Evolutionary conservation across 2,797 vertebrate species (phyloP), one percentile per base, ranked within the genome.

Genomic region (Garrulus glandarius): DNA sequence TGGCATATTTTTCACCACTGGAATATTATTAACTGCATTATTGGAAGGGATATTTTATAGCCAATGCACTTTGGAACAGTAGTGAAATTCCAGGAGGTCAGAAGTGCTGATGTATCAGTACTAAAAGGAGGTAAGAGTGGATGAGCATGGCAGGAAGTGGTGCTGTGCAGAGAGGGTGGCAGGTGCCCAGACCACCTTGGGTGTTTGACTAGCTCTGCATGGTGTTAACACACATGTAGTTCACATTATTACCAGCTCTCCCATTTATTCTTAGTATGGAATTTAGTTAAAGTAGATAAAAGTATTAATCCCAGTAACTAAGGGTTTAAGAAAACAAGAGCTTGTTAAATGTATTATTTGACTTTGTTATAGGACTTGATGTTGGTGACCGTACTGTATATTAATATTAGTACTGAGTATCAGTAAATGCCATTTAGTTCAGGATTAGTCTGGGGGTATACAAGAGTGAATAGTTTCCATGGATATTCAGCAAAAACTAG

Each of bases 191-290:
- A n/a, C 16, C 61, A 7, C 52, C 65, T 15, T 15, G 34, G 15
- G 3, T 63, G 2, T 85, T 72, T 47, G n/a, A 13, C 39, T 22
- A 7, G 18, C 23, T 15, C 39, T 77, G 32, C 8, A 1, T 24
- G 32, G 11, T 61, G 43, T 46, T 75, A 34, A 23, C 49, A 7
- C 17, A 6, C 2, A 1, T 1, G 5, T 14, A n/a, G 15, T 57
- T 87, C 49, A 59, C 9, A 1, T 85, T 69, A 53, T 64, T 63
- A 29, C 9, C 41, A 63, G 22, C 18, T 89, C 29, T 84, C 15
- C 27, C 7, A 1, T 59, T 87, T 84, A 36, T 57, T 65, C 39
- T 63, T 80, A 9, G 21, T 59, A 27, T 8, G 57, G 41, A 80
- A 75, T 87, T 89, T 29, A 36, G 14, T 69, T 72, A 52, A 60